phyloP scores from a whole-genome alignment of 1,140 invertebrate species.

The Drosophila kohkoa region DNA sequence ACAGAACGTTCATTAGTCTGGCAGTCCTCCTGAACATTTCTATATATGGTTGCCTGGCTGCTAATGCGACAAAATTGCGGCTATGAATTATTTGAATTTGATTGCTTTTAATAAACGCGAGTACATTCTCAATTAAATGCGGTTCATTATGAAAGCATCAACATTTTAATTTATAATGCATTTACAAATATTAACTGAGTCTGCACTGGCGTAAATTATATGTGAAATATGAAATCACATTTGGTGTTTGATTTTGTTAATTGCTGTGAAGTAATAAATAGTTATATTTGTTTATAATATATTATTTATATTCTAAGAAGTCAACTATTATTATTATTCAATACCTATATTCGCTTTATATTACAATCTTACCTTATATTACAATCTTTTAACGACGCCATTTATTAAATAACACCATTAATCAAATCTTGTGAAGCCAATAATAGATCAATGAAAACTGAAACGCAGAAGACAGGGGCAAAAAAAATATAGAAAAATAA shows the following conservation, averaged over 20 bases:
- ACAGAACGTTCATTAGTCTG: slow-evolving; percentile 66
- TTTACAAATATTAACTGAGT: not conserved
- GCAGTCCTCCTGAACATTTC: slow-evolving; percentile 37
- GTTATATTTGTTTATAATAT: too few species aligned
- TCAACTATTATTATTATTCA: too few species aligned
- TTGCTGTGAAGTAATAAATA: too few species aligned
- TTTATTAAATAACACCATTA: slow-evolving; percentile 2
- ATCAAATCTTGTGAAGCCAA: not conserved
- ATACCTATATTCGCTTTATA: too few species aligned
- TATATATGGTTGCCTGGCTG: slow-evolving; percentile 1
- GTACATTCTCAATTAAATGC: slow-evolving; percentile 49
- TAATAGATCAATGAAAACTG: slow-evolving; percentile 13
- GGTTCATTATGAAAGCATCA: slow-evolving; percentile 52
- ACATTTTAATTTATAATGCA: slow-evolving; percentile 14
- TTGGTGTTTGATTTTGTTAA: not conserved
- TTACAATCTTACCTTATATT: too few species aligned
- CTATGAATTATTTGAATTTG: slow-evolving; percentile 62
- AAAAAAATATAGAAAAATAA: not conserved
- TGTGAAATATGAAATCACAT: not conserved
- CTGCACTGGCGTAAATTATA: not conserved
- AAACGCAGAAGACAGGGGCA: slow-evolving; percentile 7
- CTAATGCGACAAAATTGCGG: slow-evolving; percentile 53
- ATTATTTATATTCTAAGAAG: too few species aligned
- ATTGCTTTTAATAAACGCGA: slow-evolving; percentile 64
- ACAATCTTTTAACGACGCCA: slow-evolving; percentile 8